Evolutionary conservation across 2,113 vertebrate species (phyloP), one percentile per base, ranked within the genome.

Genomic region (Corydoras maculifer): DNA sequence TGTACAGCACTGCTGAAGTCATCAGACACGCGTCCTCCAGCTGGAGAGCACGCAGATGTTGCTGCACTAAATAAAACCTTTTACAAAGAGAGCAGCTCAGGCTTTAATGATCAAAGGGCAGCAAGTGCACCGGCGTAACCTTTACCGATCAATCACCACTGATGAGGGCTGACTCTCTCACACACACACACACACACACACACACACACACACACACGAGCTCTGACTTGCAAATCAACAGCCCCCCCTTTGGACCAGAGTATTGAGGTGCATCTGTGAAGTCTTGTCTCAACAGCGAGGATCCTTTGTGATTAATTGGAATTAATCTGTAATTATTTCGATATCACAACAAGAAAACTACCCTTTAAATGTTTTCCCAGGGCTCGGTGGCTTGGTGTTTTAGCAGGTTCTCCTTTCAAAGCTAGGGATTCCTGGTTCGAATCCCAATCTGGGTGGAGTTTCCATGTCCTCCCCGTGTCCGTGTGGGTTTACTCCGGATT

Each of bases 71-170:
- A 13, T 18, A 11, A 57, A 49, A 67, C 55, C 31, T 31, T 29
- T 14, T 64, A 57, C 57, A 69, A 43, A 65, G 53, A 14, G 35
- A 18, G 49, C 43, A 53, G 30, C 68, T 72, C 73, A 72, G 67
- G 65, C 51, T 14, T 63, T 72, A 65, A 78, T 58, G 60, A 61
- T 75, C 66, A 62, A 65, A 72, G 49, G 54, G 53, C 35, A 43
- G 15, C 65, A 49, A 31, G 57, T 15, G 43, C 65, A 32, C 69
- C 61, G 59, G 13, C 1, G 31, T 30, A 70, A 57, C 18, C 74
- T 57, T 75, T 60, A 66, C 11, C 10, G 13, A 75, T 73, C 70
- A 73, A 75, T 75, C 77, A 75, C 32, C 3, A 35, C 70, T 60
- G 54, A 69, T 43, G 13, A 73, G n/a, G n/a, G n/a, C n/a, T n/a